A percentile compares a stretch with the other conserved stretches of the same genome.
Conservation (phyloP, 2,888 invertebrate genomes). For the Blastobasis adustella region DNA sequence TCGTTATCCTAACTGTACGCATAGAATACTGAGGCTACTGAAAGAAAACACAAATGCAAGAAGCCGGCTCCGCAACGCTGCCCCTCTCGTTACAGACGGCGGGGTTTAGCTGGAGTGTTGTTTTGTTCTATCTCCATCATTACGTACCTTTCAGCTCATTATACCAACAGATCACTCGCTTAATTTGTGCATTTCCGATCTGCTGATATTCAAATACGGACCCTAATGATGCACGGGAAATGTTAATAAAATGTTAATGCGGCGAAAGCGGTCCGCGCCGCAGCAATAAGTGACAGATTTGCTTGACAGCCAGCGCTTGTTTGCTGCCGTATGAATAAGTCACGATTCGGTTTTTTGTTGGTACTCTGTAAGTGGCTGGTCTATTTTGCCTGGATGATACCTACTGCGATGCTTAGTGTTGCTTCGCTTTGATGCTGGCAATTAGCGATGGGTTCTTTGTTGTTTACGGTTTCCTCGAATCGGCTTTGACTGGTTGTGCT, state of each 20-base stretch:
- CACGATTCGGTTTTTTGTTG: constrained; percentile 65
- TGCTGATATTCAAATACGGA: constrained; percentile 71
- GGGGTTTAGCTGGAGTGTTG: constrained; percentile 65
- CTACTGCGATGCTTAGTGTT: too few relatives aligned
- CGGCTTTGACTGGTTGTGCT: too few relatives aligned
- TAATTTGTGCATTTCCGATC: constrained; percentile 75
- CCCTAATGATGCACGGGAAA: constrained; percentile 70
- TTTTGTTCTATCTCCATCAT: constrained; percentile 64
- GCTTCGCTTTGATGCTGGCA: too few relatives aligned
- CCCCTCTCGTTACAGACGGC: constrained; percentile 45
- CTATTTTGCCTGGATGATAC: constrained; percentile 5
- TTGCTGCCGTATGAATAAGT: constrained; percentile 66
- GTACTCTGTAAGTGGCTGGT: constrained; percentile 8
- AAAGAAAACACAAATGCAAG: not conserved
- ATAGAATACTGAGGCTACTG: not conserved
- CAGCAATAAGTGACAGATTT: constrained; percentile 71
- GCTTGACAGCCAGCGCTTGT: constrained; percentile 67
- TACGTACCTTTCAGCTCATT: constrained; percentile 66
- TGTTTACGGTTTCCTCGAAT: too few relatives aligned
- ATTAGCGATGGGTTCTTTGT: too few relatives aligned
- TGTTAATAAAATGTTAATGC: constrained; percentile 74
- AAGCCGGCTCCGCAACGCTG: constrained; percentile 33
- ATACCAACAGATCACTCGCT: constrained; percentile 69
- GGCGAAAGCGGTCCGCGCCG: constrained; percentile 57
- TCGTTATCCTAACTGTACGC: too few relatives aligned